Evolutionary conservation across 2,797 vertebrate genomes (phyloP), one percentile per base, ranked within the genome.

Genomic region (Kryptopterus vitreolus): DNA sequence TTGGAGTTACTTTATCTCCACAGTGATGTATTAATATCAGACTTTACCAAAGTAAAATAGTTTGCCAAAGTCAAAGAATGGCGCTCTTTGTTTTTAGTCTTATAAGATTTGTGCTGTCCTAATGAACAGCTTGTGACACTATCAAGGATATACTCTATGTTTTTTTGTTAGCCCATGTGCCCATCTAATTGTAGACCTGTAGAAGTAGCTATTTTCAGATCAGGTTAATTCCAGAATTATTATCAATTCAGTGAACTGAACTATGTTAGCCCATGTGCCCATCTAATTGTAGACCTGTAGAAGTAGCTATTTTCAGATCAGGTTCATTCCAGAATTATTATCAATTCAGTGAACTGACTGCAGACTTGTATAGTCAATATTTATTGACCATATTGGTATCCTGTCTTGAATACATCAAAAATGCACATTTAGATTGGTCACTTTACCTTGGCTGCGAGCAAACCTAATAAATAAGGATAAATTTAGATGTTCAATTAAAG

Each of bases 121-220:
- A 77, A 92, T 92, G 86, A 87, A 85, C 90, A 89, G 86, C 90
- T 73, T 89, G 91, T 94, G 93, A 92, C 89, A 86, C 74, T n/a
- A 79, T 85, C 84, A 86, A 72, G 85, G 82, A 66, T 29, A 87
- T 61, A 83, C 86, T 89, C 85, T 91, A 85, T 91, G 76, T 69
- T 84, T 89, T n/a, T n/a, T n/a, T 90, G 85, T 53, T 75, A 82
- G 79, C 83, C 84, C 43, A 48, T 62, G 84, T 78, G 72, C 72
- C 78, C 77, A 80, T 29, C 57, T 33, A 48, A 83, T 69, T 69
- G 77, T 66, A 68, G 72, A 83, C 83, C 79, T 83, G 81, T 43
- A 77, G 68, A 29, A 46, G 12, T 10, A 62, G 35, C 55, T 89
- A 87, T 88, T 89, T 89, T 90, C 88, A 89, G 87, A 81, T 81